These are phyloP conservation scores for Gobionotothen gibberifrons DNA, from an alignment of 2,797 vertebrate genomes.

Conservation along the genomic window DNA sequence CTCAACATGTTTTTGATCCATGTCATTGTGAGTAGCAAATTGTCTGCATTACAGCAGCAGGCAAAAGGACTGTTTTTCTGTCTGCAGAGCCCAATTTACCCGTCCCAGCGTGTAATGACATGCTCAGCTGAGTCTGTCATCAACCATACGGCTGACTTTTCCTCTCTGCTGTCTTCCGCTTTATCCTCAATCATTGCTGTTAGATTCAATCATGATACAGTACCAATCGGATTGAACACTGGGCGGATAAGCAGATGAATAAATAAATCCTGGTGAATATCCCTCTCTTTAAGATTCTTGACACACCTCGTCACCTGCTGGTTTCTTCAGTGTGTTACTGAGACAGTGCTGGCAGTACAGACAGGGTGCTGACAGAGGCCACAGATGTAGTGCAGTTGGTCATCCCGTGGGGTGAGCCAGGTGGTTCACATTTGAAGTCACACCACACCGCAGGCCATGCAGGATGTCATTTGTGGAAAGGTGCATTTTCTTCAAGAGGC, in stretches of 20 bases:
- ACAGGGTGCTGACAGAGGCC: conserved; percentile 11
- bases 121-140: conserved; percentile 74
- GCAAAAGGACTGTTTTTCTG: conserved; percentile 70
- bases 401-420: conserved; percentile 13
- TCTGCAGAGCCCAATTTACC: conserved; percentile 44
- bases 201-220: neutral
- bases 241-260: conserved; percentile 9
- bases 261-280: neutral
- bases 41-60: conserved; percentile 51
- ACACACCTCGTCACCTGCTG: neutral
- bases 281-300: neutral
- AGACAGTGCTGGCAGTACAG: neutral
- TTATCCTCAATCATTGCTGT: conserved; percentile 31
- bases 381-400: conserved; percentile 22
- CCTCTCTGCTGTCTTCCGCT: conserved; percentile 46
- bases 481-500: conserved; percentile 39
- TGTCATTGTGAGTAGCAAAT: conserved; percentile 59
- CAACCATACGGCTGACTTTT: conserved; percentile 49
- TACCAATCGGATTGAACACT: conserved; percentile 29
- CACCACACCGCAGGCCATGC: neutral
- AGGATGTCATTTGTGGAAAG: conserved; percentile 51
- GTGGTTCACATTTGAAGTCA: conserved; percentile 38
- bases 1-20: conserved; percentile 15
- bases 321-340: neutral
- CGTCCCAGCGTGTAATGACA: conserved; percentile 76